Evolutionary conservation across 2,888 invertebrate genomes (phyloP), one percentile per base, ranked within the genome.

Genomic region (Ptilodon capucinus): DNA sequence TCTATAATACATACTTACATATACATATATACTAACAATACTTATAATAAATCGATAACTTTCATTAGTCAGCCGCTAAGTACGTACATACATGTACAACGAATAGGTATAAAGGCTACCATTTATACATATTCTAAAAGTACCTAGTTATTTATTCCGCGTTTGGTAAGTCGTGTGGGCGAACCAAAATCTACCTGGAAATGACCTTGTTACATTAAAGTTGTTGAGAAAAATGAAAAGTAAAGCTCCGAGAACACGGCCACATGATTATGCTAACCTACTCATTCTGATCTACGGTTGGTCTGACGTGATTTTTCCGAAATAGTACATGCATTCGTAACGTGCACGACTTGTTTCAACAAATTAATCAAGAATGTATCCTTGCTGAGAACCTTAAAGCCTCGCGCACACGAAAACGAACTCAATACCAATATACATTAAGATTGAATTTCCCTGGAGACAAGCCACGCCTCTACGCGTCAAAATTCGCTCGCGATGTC

Each of bases 41-140:
- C 35, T 1, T 35, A 35, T 44, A 64, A 66, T 54, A 62, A 74
- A 76, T 76, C 75, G 65, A 76, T 76, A 70, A 64, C 59, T 67
- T 74, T 73, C 64, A 66, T 71, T 55, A 51, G 59, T 56, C 60
- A 57, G 48, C 43, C 44, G 42, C 23, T n/a, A n/a, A n/a, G 13
- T 21, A 28, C n/a, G n/a, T 28, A n/a, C 4, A 28, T 28, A 28
- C n/a, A 36, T 36, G 9, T 21, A 39, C 21, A 19, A 38, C 13
- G 11, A 21, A 13, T 9, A 46, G 41, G 43, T 46, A 54, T 11
- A n/a, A 2, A n/a, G 11, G 9, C n/a, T 28, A 28, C 28, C 23
- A 8, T 23, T 7, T 23, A 28, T 11, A 28, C 3, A n/a, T 28
- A 28, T n/a, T 28, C 25, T 4, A 28, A 32, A 32, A 30, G 11